Base-by-base conservation (phyloP, 2,797 vertebrate species). In the Syngnathus acus region DNA sequence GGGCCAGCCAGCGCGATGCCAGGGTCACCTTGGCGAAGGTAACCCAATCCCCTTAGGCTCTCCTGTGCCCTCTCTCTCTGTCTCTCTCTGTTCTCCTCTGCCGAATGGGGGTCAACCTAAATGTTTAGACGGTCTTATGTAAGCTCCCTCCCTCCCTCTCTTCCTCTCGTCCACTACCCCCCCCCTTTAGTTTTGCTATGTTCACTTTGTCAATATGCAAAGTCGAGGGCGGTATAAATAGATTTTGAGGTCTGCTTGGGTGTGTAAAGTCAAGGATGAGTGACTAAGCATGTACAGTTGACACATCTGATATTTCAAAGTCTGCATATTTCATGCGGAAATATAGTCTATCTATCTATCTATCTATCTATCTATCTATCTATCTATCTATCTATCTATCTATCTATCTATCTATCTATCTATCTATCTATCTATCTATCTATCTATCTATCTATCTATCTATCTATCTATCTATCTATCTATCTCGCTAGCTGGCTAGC, bases 71-170 rank as follows among this genome's bases (percentile, higher is more conserved):
- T 32, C 32, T 1, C 37, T 19, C 58, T 38, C 16, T 2, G 37
- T n/a, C 5, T 32, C 54, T 32, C 54, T 57, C 9, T 6, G 13
- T 57, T 6, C 10, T 10, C 6, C 23, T 57, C 13, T 40, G 70
- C 78, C 73, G 84, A 90, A 87, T 90, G 84, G 89, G 88, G 82
- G 84, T 85, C 78, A 81, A 82, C 86, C 85, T 84, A 82, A 62
- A 88, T 88, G 88, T 91, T 92, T 89, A 86, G 86, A 86, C 84
- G 87, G 87, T 88, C 86, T 90, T 89, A 88, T 79, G 76, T 88
- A 90, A 91, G 82, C 73, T 77, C 75, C 4, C n/a, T 21, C 50
- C 4, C 48, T 19, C 48, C 84, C 84, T 78, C 72, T 79, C 72
- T 71, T 40, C 51, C 17, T 21, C 38, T 14, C 13, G 65, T 65